Evolutionary conservation across 2,888 invertebrate genomes (phyloP).

Genomic region (Marasmarcha lunaedactyla): DNA sequence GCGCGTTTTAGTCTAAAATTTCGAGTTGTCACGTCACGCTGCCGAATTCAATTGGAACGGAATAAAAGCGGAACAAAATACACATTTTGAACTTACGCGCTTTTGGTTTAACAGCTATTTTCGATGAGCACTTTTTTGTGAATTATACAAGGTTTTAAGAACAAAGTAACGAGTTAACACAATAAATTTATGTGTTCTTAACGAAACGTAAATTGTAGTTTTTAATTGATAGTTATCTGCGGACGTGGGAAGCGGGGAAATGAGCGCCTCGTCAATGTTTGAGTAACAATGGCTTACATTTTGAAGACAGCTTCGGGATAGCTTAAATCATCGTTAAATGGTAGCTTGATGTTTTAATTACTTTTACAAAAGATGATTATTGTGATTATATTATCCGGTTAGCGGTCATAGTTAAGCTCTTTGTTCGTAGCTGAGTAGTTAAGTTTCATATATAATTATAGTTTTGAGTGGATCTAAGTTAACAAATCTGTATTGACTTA

Average conservation of each 20-base stretch:
- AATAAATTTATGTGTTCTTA: neutral
- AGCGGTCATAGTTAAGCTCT: no score
- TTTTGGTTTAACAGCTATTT: neutral
- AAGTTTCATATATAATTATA: no score
- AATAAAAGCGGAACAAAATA: neutral
- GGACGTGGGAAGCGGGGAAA: neutral
- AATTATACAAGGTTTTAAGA: neutral
- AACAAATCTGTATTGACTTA: no score
- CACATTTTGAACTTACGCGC: neutral
- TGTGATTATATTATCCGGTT: no score
- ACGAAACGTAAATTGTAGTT: neutral
- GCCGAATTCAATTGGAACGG: conserved; percentile 32
- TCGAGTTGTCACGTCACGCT: conserved; percentile 57
- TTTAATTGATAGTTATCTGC: neutral
- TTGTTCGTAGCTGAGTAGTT: no score
- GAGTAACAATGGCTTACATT: no score
- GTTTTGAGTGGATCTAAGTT: no score
- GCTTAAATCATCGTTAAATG: no score
- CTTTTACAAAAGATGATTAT: no score
- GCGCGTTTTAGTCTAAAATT: conserved; percentile 61
- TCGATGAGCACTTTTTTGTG: neutral
- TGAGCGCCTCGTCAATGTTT: neutral
- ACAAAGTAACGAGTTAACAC: conserved; percentile 1
- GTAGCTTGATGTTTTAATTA: neutral
- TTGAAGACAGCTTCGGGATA: no score